Conservation (phyloP, 2,888 invertebrate genomes). For the Branchipolynoe longqiensis region DNA sequence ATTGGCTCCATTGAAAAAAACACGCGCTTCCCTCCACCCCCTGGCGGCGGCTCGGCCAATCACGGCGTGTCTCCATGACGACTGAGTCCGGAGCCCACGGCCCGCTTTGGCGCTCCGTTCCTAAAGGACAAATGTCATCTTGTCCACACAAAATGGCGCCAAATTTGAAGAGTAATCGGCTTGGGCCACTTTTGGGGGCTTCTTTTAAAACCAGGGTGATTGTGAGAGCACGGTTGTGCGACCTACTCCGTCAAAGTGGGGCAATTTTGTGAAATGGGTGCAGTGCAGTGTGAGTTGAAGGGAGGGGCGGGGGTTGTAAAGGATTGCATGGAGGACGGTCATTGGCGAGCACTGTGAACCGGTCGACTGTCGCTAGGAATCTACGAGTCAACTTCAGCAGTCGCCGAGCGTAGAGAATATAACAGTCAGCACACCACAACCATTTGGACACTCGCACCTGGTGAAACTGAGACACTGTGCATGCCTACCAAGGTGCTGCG, state of each 20-base stretch:
- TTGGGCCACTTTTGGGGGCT: conserved; percentile 2
- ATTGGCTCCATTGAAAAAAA: conserved; percentile 38
- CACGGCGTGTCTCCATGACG: conserved; percentile 15
- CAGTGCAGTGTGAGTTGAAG: too few relatives aligned
- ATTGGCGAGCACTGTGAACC: too few relatives aligned
- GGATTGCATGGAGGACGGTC: too few relatives aligned
- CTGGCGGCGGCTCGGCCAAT: conserved; percentile 8
- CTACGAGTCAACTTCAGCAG: too few relatives aligned
- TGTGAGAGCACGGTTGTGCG: background rate
- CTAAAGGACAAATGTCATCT: conserved; percentile 19
- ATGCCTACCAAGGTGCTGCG: too few relatives aligned
- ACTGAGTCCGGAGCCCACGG: conserved; percentile 2
- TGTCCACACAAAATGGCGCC: conserved; percentile 9
- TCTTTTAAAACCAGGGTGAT: conserved; percentile 34
- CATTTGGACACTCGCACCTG: too few relatives aligned
- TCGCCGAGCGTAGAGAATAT: too few relatives aligned
- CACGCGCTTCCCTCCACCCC: conserved; percentile 23
- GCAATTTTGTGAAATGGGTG: background rate
- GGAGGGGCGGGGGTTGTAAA: too few relatives aligned
- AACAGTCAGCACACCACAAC: too few relatives aligned
- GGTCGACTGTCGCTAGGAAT: too few relatives aligned
- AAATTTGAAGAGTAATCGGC: conserved; percentile 29
- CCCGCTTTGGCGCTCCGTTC: background rate
- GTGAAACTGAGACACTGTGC: too few relatives aligned
- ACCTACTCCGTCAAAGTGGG: conserved; percentile 18